Percentiles rank a stretch among this genome's conserved stretches.
phyloP scores from a whole-genome alignment of 2,888 invertebrate genomes.

The Drosophila stalkeri region DNA sequence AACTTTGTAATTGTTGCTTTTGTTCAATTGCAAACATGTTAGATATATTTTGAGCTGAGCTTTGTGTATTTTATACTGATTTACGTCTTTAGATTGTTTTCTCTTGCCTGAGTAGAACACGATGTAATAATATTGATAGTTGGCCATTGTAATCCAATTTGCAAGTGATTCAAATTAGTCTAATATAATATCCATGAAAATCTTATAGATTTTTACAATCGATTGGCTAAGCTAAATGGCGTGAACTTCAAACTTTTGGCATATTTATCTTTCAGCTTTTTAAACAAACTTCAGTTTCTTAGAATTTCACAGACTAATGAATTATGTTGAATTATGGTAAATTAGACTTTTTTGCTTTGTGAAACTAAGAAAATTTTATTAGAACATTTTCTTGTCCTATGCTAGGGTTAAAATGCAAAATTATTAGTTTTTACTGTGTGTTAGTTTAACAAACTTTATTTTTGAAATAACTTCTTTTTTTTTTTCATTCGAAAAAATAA shows the following conservation, averaged over 20 bases:
- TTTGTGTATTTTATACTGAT: conserved; percentile 53
- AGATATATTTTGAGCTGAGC: conserved; percentile 24
- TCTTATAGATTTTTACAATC: neutral
- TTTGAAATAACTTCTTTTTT: too few species aligned
- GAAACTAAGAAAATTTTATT: neutral
- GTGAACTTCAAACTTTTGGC: neutral
- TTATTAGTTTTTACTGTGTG: too few species aligned
- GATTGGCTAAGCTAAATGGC: neutral
- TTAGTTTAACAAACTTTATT: too few species aligned
- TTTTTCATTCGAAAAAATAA: too few species aligned
- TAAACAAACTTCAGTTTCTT: neutral
- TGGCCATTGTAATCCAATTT: conserved; percentile 5
- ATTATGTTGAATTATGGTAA: neutral
- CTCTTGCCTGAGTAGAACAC: neutral
- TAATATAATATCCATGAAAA: neutral
- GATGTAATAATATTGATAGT: conserved; percentile 40
- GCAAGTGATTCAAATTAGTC: neutral
- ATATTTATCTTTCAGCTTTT: neutral
- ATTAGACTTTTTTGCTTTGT: neutral
- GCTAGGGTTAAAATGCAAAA: too few species aligned
- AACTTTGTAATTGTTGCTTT: conserved; percentile 60
- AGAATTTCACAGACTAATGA: neutral
- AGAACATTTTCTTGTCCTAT: too few species aligned
- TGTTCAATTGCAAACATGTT: conserved; percentile 24
- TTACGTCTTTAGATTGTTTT: conserved; percentile 43